phyloP scores from a whole-genome alignment of 1,140 invertebrate species.

The Bombyx mandarina region DNA sequence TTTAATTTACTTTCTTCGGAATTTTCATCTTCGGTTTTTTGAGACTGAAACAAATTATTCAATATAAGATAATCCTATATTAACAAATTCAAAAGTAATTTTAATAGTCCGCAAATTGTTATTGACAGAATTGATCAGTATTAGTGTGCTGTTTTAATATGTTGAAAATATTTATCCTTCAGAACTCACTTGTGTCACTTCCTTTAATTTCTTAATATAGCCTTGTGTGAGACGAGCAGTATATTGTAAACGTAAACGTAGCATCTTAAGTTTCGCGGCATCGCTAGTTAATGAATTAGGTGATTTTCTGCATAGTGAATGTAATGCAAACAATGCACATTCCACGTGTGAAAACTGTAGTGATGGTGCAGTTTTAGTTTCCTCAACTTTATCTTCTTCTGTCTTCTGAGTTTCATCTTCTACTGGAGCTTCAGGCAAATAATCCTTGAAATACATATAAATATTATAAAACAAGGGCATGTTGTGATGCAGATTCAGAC shows the following conservation, averaged over 20 bases:
- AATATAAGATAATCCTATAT: not conserved
- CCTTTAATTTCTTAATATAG: slow-evolving; percentile 91
- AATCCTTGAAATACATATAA: slow-evolving; percentile 67
- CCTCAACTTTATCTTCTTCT: slow-evolving; percentile 45
- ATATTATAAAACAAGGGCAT: slow-evolving; percentile 5
- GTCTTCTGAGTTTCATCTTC: slow-evolving; percentile 72
- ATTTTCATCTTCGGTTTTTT: slow-evolving; percentile 80
- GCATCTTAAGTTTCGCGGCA: slow-evolving; percentile 87
- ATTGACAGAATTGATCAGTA: no score
- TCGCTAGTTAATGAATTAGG: slow-evolving; percentile 83
- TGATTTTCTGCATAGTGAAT: slow-evolving; percentile 86
- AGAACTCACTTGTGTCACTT: slow-evolving; percentile 76
- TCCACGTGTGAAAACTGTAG: slow-evolving; percentile 95
- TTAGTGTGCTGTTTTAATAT: no score
- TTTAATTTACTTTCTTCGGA: slow-evolving; percentile 89
- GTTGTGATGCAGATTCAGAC: no score
- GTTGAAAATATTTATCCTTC: no score
- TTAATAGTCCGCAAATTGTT: no score
- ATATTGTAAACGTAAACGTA: slow-evolving; percentile 90
- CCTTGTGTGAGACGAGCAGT: slow-evolving; percentile 93
- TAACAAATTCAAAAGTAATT: not conserved
- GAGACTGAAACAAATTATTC: slow-evolving; percentile 68
- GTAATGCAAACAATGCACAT: slow-evolving; percentile 91
- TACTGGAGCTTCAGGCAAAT: slow-evolving; percentile 85
- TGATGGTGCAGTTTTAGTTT: slow-evolving; percentile 74